phyloP scores from a whole-genome alignment of 2,113 vertebrate species.

The Urocitellus parryii region DNA sequence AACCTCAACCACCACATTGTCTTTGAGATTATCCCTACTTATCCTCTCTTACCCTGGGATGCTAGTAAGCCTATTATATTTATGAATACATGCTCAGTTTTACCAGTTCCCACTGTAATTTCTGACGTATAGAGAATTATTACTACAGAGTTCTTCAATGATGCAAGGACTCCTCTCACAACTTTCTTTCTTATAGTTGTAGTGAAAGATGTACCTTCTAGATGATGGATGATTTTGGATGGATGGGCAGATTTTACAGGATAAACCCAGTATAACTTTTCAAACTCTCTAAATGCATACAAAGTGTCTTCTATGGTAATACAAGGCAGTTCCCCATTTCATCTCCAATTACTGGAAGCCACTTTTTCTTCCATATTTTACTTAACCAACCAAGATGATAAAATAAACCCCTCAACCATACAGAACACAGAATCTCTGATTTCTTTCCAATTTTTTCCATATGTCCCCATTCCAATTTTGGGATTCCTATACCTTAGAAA shows the following conservation, averaged over 20 bases:
- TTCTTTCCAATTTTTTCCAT: not conserved
- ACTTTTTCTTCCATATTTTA: not conserved
- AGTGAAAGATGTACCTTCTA: not conserved
- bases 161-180: too few species aligned
- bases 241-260: not conserved
- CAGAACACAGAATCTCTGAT: not conserved
- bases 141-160: not conserved
- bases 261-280: not conserved
- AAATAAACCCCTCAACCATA: not conserved
- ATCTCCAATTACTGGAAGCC: not conserved
- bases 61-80: not conserved
- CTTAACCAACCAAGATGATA: not conserved
- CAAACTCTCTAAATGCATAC: not conserved
- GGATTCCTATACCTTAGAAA: not conserved
- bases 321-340: not conserved
- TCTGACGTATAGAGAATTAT: not conserved
- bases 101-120: not conserved
- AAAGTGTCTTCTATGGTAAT: not conserved
- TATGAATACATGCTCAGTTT: not conserved
- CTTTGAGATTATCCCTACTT: not conserved
- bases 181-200: not conserved
- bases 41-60: not conserved
- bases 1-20: not conserved
- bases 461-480: not conserved
- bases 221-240: not conserved